A percentile compares a stretch with the other conserved stretches of the same genome.
Conservation (phyloP, 1,140 invertebrate genomes). For the Nephotettix cincticeps region DNA sequence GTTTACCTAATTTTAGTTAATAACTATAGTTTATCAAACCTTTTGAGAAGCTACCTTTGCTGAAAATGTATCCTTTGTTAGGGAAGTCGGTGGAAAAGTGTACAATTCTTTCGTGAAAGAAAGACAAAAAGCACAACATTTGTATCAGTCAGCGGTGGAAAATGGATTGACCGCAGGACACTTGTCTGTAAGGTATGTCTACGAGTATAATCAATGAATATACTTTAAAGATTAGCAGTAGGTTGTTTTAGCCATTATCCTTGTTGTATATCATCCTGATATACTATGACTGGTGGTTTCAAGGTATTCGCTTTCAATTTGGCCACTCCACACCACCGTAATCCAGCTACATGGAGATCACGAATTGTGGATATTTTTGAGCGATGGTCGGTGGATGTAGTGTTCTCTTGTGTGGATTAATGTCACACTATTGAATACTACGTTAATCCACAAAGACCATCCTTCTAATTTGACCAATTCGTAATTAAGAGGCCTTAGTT, state of each 20-base stretch:
- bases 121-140: constrained; percentile 62
- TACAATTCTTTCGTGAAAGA: constrained; percentile 57
- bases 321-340: neutral
- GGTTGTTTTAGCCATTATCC: neutral
- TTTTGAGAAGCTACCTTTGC: too few relatives aligned
- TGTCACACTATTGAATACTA: too few relatives aligned
- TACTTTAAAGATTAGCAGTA: neutral
- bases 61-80: constrained; percentile 33
- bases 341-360: too few relatives aligned
- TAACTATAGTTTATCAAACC: too few relatives aligned
- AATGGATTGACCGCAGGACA: constrained; percentile 61
- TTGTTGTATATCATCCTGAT: neutral
- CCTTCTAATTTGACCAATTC: too few relatives aligned
- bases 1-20: too few relatives aligned
- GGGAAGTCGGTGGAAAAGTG: constrained; percentile 53
- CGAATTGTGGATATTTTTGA: too few relatives aligned
- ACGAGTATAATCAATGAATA: neutral
- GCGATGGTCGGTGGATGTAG: neutral
- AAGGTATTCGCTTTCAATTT: neutral
- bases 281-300: neutral
- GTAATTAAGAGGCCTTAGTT: too few relatives aligned
- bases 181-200: constrained; percentile 52
- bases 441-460: too few relatives aligned
- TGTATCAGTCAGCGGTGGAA: constrained; percentile 59
- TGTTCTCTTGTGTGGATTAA: neutral